A percentile compares a stretch with the other conserved stretches of the same genome.
Evolutionary conservation across 2,797 vertebrate genomes (phyloP).

Genomic region (Corythornis leucogaster): DNA sequence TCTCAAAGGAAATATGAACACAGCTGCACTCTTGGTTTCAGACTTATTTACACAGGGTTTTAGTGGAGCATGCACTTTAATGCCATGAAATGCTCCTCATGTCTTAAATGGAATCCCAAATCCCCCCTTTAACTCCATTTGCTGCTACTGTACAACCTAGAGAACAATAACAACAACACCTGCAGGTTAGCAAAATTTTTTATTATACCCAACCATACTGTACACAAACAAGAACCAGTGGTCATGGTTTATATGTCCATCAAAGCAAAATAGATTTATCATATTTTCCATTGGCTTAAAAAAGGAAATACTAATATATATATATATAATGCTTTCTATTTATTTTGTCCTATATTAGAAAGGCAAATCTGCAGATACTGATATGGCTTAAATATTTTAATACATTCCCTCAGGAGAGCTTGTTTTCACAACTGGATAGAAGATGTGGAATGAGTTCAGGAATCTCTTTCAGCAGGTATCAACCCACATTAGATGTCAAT

Average conservation of each 20-base stretch:
- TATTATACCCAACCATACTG: slow-evolving; percentile 6
- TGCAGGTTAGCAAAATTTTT: slow-evolving; percentile 7
- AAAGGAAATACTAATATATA: not conserved
- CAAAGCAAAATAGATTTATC: not conserved
- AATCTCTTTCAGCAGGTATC: not conserved
- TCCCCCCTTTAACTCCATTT: not conserved
- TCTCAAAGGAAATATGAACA: not conserved
- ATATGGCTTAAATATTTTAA: slow-evolving; percentile 42
- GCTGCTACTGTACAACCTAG: not conserved
- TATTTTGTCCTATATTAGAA: slow-evolving; percentile 23
- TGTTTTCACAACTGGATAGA: not conserved
- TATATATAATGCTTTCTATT: slow-evolving; percentile 1
- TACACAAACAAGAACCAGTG: not conserved
- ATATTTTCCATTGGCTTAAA: not conserved
- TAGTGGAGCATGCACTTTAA: not conserved
- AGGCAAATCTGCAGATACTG: not conserved
- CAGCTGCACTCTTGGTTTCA: not conserved
- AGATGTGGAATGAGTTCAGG: not conserved
- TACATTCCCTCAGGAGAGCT: not conserved
- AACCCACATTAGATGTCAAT: not conserved
- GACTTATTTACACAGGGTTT: not conserved
- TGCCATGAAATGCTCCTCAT: not conserved
- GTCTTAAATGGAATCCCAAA: not conserved
- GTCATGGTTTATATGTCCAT: not conserved
- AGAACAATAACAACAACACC: not conserved